phyloP scores from a whole-genome alignment of 2,113 vertebrate species.

The Dipodomys merriami region DNA sequence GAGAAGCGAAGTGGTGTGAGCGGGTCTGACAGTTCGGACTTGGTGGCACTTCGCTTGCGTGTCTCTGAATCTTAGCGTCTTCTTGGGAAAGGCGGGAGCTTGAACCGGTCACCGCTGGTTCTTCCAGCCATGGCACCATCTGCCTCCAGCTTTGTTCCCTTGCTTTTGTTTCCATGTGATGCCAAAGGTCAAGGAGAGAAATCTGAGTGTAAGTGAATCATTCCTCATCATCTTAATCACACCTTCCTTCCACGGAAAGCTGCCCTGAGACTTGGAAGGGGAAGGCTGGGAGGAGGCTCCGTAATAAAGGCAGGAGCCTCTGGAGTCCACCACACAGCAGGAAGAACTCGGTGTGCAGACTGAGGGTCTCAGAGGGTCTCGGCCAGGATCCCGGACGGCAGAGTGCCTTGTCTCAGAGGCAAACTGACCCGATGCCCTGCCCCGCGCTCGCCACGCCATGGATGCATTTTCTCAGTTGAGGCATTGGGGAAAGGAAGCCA shows the following conservation, averaged over 20 bases:
- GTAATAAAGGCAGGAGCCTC: background rate
- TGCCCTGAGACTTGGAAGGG: background rate
- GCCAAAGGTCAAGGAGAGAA: background rate
- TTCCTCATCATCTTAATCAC: background rate
- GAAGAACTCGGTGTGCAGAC: background rate
- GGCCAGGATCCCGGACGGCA: too few species aligned
- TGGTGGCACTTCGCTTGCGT: background rate
- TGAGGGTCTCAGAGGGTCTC: too few species aligned
- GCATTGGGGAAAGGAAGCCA: constrained; percentile 46
- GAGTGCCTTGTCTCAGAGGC: too few species aligned
- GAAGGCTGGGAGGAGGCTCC: background rate
- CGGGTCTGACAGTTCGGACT: background rate
- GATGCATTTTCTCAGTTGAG: constrained; percentile 22
- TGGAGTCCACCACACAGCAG: background rate
- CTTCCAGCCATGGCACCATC: background rate
- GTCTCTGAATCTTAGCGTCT: background rate
- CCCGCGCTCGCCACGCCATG: background rate
- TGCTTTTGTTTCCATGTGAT: background rate
- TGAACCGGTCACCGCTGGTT: background rate
- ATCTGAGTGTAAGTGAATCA: background rate
- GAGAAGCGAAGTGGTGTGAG: background rate
- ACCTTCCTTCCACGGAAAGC: background rate
- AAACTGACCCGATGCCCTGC: too few species aligned
- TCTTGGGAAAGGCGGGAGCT: fast-evolving
- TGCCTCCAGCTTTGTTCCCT: background rate